phyloP scores from a whole-genome alignment of 2,888 invertebrate genomes.

The Hydrotaea cyrtoneurina region DNA sequence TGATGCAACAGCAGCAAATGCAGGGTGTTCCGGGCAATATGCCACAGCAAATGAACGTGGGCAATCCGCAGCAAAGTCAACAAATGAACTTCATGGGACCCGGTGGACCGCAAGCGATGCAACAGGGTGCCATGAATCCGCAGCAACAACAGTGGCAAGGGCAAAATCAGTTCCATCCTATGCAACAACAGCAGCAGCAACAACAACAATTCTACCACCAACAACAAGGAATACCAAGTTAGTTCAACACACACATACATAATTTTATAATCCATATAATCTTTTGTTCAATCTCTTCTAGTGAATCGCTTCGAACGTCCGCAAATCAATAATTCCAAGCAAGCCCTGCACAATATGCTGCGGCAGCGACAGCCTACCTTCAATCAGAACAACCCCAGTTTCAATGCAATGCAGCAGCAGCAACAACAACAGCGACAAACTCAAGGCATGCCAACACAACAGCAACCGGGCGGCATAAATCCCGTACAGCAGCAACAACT shows the following conservation, averaged over 20 bases:
- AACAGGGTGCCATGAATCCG: slow-evolving; percentile 80
- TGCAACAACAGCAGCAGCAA: slow-evolving; percentile 74
- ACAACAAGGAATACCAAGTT: slow-evolving; percentile 78
- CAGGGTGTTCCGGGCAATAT: slow-evolving; percentile 75
- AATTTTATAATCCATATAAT: background rate
- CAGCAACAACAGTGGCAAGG: slow-evolving; percentile 81
- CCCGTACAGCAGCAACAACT: slow-evolving; percentile 77
- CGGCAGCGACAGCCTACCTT: slow-evolving; percentile 87
- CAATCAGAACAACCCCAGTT: slow-evolving; percentile 77
- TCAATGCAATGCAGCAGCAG: slow-evolving; percentile 76
- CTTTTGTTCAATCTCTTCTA: slow-evolving; percentile 50
- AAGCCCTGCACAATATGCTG: slow-evolving; percentile 92
- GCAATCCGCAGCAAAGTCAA: slow-evolving; percentile 76
- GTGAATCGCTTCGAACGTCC: slow-evolving; percentile 81
- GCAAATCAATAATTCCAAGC: slow-evolving; percentile 86
- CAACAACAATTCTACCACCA: slow-evolving; percentile 75
- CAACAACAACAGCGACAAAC: slow-evolving; percentile 73
- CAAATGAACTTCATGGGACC: slow-evolving; percentile 78
- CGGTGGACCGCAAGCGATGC: slow-evolving; percentile 77
- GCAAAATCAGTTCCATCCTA: slow-evolving; percentile 77
- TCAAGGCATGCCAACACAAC: slow-evolving; percentile 69
- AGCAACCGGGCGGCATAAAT: slow-evolving; percentile 69
- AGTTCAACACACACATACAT: slow-evolving; percentile 45
- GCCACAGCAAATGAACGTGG: slow-evolving; percentile 77
- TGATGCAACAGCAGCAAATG: slow-evolving; percentile 80